These are phyloP conservation scores for Anomalospiza imberbis DNA, from an alignment of 2,797 vertebrate genomes.

Conservation along the genomic window DNA sequence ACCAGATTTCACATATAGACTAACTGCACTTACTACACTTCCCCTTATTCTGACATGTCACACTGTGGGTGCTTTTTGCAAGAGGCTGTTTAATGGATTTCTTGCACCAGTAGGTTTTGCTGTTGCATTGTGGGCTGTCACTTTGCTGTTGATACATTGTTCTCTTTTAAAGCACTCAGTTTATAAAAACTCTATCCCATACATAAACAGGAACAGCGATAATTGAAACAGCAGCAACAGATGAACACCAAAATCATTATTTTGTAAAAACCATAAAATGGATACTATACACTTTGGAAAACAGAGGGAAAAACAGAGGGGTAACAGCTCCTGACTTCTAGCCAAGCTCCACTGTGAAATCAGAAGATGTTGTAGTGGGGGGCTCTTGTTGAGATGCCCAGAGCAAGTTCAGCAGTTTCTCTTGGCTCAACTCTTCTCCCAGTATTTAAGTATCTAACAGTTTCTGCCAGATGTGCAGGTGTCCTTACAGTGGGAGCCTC, in stretches of 20 bases:
- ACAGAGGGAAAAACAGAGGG: background rate
- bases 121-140: background rate
- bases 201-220: background rate
- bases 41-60: background rate
- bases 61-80: background rate
- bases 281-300: background rate
- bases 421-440: background rate
- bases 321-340: background rate
- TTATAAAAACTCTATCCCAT: background rate
- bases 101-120: background rate
- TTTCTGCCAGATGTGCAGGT: background rate
- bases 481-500: background rate
- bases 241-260: background rate
- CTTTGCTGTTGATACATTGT: background rate
- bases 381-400: background rate
- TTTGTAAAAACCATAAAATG: background rate
- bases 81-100: background rate
- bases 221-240: background rate
- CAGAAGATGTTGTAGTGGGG: rapidly evolving
- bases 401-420: background rate
- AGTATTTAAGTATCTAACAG: background rate
- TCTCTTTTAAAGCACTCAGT: background rate
- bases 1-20: background rate
- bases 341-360: background rate
- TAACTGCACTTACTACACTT: background rate